Evolutionary conservation across 2,113 vertebrate genomes (phyloP).

Genomic region (Pituophis catenifer): DNA sequence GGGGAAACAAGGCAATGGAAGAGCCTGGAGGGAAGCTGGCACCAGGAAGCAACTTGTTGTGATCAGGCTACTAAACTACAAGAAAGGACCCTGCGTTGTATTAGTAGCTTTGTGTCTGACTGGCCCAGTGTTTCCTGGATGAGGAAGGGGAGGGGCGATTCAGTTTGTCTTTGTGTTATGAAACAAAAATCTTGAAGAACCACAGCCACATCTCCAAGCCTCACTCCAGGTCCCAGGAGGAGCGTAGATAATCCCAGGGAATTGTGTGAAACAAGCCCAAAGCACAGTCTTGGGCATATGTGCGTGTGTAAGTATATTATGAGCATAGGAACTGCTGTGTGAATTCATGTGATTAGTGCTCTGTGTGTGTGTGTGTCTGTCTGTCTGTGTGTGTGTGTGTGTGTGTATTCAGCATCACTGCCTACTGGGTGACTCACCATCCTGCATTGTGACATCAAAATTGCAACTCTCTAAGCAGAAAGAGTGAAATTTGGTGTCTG

Average conservation of each 20-base stretch:
- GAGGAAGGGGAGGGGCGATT: not conserved
- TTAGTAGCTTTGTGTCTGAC: not conserved
- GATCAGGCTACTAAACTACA: not conserved
- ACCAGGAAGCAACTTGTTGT: too few relatives aligned
- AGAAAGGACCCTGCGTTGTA: not conserved
- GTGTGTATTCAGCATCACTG: constrained; percentile 3
- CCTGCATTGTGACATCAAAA: constrained; percentile 65
- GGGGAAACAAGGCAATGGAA: not conserved
- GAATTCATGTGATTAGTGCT: not conserved
- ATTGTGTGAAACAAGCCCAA: not conserved
- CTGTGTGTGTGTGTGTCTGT: not conserved
- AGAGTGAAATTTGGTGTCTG: not conserved
- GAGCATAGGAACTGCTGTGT: not conserved
- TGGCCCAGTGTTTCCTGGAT: not conserved
- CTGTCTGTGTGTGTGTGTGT: not conserved
- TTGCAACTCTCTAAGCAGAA: constrained; percentile 46
- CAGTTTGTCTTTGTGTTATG: not conserved
- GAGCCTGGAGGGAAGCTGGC: not conserved
- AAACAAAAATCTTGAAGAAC: not conserved
- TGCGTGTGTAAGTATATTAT: not conserved
- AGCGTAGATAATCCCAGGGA: not conserved
- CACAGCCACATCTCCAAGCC: not conserved
- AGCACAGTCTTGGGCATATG: not conserved
- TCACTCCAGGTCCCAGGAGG: not conserved
- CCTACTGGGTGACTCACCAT: constrained; percentile 54